Base-by-base conservation (phyloP, 2,113 vertebrate species). In the Neolamprologus longior region DNA sequence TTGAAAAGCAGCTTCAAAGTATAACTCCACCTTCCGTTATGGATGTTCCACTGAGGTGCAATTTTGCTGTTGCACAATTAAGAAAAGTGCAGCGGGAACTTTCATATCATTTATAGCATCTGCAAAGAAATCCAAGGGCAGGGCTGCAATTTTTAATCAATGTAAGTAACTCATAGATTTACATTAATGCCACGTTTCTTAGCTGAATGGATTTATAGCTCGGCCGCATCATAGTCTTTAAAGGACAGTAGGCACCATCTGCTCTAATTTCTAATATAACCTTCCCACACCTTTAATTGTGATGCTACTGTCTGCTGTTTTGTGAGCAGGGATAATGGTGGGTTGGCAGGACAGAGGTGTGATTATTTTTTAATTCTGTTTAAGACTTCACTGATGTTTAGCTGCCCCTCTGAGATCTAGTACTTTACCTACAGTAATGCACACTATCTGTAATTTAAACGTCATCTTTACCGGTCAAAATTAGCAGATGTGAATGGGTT, bases 61-160 rank as follows among this genome's bases (percentile, higher is more conserved):
- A 52, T 82, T 61, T n/a, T 45, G 37, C 28, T 82, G n/a, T 82
- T 79, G 19, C 31, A 81, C 63, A 78, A 50, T 33, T 78, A 52
- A 54, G 31, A 50, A 24, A 33, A 78, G 73, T 78, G 73, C 45
- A 78, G 73, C 7, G 4, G 42, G 11, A 81, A 61, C 24, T 68
- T 84, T 52, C 6, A 53, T n/a, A 40, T 53, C 8, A 86, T 86
- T 89, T 57, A 82, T 35, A 40, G 28, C 58, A 68, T 80, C 83
- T 52, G 54, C 80, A 42, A 71, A 81, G 45, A 87, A 85, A 83
- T 21, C 40, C 90, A 91, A 87, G 82, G 80, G 61, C 87, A 86
- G n/a, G 31, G 26, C 40, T 54, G 40, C 21, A 81, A 35, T 83
- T 58, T 91, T 83, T 83, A 83, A 61, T 85, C 85, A 87, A n/a